A percentile compares a stretch with the other conserved stretches of the same genome.
These are phyloP conservation scores for Scaptomyza hsui DNA, from an alignment of 1,140 invertebrate species.

Conservation along the genomic window DNA sequence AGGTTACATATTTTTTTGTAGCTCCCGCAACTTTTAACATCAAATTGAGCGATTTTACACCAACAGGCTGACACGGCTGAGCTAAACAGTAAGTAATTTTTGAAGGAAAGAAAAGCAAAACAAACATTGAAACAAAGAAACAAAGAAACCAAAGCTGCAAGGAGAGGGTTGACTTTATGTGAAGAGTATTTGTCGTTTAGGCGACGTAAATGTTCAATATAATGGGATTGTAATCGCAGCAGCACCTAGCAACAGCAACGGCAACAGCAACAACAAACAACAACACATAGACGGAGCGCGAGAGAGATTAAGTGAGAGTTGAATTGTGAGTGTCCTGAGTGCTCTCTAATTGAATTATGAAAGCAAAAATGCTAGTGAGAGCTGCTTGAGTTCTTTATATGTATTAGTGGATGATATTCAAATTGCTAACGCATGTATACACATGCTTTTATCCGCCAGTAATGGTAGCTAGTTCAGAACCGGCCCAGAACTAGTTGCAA, in stretches of 20 bases:
- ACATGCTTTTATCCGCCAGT: too few relatives aligned
- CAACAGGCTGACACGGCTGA: not conserved
- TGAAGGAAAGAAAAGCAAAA: not conserved
- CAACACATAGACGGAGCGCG: too few relatives aligned
- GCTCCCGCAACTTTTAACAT: conserved; percentile 20
- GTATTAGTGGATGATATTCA: conserved; percentile 1
- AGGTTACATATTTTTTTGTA: conserved; percentile 71
- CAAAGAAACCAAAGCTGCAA: not conserved
- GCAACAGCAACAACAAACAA: conserved; percentile 23
- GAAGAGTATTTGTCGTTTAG: conserved; percentile 19
- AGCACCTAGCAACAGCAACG: conserved; percentile 10
- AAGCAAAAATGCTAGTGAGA: conserved; percentile 23
- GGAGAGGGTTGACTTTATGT: not conserved
- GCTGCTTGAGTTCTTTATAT: not conserved
- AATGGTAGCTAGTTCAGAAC: too few relatives aligned
- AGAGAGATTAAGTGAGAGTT: conserved; percentile 4
- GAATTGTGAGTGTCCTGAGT: conserved; percentile 15
- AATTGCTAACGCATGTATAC: not conserved
- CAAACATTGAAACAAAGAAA: not conserved
- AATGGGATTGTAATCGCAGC: conserved; percentile 45
- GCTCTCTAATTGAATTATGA: conserved; percentile 36
- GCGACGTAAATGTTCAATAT: conserved; percentile 41
- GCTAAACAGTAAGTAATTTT: conserved; percentile 18
- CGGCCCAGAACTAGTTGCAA: too few relatives aligned
- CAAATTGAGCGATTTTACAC: not conserved